A percentile compares a stretch with the other conserved stretches of the same genome.
Evolutionary conservation across 2,888 invertebrate genomes (phyloP).

Genomic region (Erpobdella octoculata): DNA sequence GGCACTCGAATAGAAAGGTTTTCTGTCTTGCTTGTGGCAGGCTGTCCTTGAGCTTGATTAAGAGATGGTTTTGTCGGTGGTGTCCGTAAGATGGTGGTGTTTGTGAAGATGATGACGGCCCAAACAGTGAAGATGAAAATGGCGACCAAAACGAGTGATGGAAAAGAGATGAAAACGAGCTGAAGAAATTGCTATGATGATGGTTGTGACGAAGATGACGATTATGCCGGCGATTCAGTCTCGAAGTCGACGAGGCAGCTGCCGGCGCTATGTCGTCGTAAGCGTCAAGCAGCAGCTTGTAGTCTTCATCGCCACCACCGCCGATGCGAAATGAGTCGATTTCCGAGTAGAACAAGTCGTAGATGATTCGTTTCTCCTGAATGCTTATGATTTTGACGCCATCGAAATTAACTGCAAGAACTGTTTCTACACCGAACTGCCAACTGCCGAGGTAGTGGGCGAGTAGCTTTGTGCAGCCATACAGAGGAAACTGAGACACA

Average conservation of each 20-base stretch:
- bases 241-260: not conserved
- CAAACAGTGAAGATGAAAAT: not conserved
- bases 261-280: not conserved
- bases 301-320: not conserved
- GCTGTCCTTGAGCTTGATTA: conserved; percentile 73
- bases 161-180: conserved; percentile 5
- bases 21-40: conserved; percentile 36
- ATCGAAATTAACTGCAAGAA: conserved; percentile 80
- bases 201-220: not conserved
- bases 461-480: conserved; percentile 72
- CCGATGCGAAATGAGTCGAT: conserved; percentile 65
- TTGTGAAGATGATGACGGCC: not conserved
- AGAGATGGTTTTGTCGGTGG: conserved; percentile 72
- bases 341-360: conserved; percentile 80
- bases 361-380: conserved; percentile 80
- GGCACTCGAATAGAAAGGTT: conserved; percentile 77
- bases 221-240: not conserved
- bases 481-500: conserved; percentile 90
- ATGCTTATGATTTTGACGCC: conserved; percentile 83
- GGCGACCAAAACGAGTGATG: conserved; percentile 7
- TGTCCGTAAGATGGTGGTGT: not conserved
- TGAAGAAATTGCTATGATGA: not conserved
- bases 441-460: conserved; percentile 88
- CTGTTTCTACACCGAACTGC: conserved; percentile 67
- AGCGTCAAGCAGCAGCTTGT: not conserved